These are phyloP conservation scores for Enteromius fasciolatus DNA, from an alignment of 2,797 vertebrate species.

Conservation along the genomic window DNA sequence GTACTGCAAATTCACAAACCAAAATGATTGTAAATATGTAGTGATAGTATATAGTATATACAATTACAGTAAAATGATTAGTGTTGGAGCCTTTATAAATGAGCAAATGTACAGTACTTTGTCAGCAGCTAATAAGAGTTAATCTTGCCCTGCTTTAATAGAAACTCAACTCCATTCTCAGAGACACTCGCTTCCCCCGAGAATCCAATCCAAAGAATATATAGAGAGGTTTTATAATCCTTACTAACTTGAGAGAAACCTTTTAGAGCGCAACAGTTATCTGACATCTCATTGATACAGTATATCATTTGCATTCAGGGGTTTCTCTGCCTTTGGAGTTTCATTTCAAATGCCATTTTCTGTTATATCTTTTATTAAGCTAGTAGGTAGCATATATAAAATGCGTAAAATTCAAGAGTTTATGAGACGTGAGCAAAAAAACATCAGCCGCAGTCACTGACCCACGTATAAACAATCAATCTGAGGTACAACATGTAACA, in stretches of 20 bases:
- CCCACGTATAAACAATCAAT: not conserved
- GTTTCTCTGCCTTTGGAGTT: no score
- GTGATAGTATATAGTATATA: no score
- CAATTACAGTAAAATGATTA: not conserved
- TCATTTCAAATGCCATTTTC: not conserved
- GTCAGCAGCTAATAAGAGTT: not conserved
- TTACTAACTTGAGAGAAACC: conserved; percentile 18
- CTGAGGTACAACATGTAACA: not conserved
- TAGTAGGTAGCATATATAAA: not conserved
- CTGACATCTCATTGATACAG: not conserved
- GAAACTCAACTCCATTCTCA: not conserved
- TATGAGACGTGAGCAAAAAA: not conserved
- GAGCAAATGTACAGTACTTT: not conserved
- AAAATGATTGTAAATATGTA: not conserved
- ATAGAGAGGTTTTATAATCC: not conserved
- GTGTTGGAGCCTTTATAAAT: not conserved
- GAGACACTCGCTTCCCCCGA: not conserved
- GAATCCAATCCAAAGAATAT: not conserved
- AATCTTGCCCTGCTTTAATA: not conserved
- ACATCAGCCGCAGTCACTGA: not conserved
- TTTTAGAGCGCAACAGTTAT: not conserved
- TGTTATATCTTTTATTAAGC: not conserved
- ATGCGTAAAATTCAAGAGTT: not conserved
- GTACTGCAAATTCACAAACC: not conserved
- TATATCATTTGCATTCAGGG: no score